Percentiles rank a stretch among this genome's conserved stretches.
These are phyloP conservation scores for Oncorhynchus keta DNA, from an alignment of 2,113 vertebrate species.

Conservation along the genomic window DNA sequence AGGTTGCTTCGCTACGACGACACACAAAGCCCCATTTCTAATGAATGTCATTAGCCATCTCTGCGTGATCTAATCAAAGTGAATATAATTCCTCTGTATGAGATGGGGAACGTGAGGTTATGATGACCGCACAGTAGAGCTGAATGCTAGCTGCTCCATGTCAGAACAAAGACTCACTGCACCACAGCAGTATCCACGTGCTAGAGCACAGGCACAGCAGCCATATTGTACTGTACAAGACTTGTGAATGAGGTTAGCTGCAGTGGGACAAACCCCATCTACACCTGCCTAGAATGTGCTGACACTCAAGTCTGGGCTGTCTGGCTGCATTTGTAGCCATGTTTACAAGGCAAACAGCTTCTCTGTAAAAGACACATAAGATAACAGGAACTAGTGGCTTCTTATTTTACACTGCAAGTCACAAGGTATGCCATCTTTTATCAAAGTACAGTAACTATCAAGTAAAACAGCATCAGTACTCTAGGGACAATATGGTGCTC, in stretches of 20 bases:
- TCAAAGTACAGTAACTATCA: no score
- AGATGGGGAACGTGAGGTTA: no score
- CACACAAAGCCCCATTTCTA: not conserved
- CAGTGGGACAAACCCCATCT: not conserved
- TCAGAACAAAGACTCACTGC: not conserved
- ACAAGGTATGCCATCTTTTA: no score
- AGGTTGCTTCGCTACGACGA: not conserved
- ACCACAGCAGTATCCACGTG: not conserved
- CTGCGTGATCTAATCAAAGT: not conserved
- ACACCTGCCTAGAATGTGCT: not conserved
- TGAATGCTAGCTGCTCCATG: not conserved
- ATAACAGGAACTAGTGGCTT: not conserved
- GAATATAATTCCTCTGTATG: not conserved
- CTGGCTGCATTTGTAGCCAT: not conserved
- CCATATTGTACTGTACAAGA: not conserved
- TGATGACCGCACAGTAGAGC: not conserved
- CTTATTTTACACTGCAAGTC: no score
- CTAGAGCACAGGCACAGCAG: not conserved
- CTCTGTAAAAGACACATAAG: not conserved
- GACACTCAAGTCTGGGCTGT: not conserved
- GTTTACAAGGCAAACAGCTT: not conserved
- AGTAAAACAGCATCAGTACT: not conserved
- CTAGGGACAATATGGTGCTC: not conserved
- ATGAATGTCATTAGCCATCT: constrained; percentile 8
- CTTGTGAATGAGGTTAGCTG: not conserved